Evolutionary conservation across 2,113 vertebrate species (phyloP), one percentile per base, ranked within the genome.

Genomic region (Zeus faber): DNA sequence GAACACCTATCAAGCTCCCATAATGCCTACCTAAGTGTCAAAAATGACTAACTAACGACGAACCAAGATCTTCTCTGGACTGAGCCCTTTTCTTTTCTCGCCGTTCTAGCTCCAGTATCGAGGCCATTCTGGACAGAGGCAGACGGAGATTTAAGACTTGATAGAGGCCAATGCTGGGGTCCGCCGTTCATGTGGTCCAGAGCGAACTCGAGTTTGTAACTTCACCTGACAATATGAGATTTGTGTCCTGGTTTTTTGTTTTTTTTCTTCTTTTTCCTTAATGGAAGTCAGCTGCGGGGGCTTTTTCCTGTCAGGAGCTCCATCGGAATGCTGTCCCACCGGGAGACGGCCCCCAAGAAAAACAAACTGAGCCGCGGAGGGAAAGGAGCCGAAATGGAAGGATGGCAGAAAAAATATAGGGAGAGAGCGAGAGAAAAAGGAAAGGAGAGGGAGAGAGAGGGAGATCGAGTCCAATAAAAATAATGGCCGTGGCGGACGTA

Each of bases 241-340:
- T 85, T n/a, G n/a, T n/a, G 72, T 79, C 76, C 79, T 44, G 61
- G 57, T 53, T 73, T 65, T n/a, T n/a, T n/a, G n/a, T n/a, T n/a
- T n/a, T n/a, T n/a, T n/a, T n/a, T n/a, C n/a, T n/a, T n/a, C 68
- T 72, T 80, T 86, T 67, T 77, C 67, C 65, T 46, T 86, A 90
- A 90, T 75, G 81, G 67, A 87, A 84, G 72, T 90, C 88, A 88
- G 89, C 85, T 93, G 89, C 75, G 65, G 49, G 37, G n/a, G 61
- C 46, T 14, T 58, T 77, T 80, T 85, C 83, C 87, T 88, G 82
- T 82, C 53, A 65, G 74, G 76, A 79, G 76, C 49, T 51, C 67
- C 31, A 43, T 76, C 48, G 63, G 76, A 84, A 72, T 71, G 80
- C 72, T 75, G 68, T 81, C 88, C 85, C 80, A 71, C 69, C 70